A percentile compares a stretch with the other conserved stretches of the same genome.
Conservation (phyloP, 2,888 invertebrate species). For the Tipula lateralis region DNA sequence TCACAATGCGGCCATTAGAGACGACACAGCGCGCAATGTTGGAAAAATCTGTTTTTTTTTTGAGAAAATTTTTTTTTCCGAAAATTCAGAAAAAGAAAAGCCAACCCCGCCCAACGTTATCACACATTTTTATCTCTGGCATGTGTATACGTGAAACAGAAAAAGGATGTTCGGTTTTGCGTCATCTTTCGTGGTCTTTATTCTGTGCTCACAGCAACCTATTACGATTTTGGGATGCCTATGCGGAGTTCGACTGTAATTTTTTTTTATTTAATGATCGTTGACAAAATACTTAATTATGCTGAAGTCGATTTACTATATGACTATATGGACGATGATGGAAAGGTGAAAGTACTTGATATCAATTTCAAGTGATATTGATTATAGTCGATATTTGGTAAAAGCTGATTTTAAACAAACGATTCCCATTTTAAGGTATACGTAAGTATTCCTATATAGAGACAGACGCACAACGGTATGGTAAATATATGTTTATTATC, state of each 20-base stretch:
- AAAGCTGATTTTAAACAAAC: not conserved
- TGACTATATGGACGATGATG: constrained; percentile 24
- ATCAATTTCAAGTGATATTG: constrained; percentile 24
- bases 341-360: constrained; percentile 28
- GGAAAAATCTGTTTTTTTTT: not conserved
- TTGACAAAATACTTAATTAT: constrained; percentile 27
- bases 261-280: not conserved
- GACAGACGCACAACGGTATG: not conserved
- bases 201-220: not conserved
- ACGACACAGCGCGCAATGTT: not conserved
- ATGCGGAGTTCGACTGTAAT: not conserved
- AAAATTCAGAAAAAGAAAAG: not conserved
- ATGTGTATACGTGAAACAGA: not conserved
- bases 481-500: not conserved
- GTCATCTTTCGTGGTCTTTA: not conserved
- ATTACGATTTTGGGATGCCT: not conserved
- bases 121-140: not conserved
- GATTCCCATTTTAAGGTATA: not conserved
- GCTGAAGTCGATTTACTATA: not conserved
- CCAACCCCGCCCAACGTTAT: not conserved
- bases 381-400: not conserved
- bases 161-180: not conserved
- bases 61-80: not conserved
- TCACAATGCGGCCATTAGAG: not conserved
- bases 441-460: not conserved